These are phyloP conservation scores for Ceratoteleas bidentatus DNA, from an alignment of 1,140 invertebrate species.

Conservation along the genomic window DNA sequence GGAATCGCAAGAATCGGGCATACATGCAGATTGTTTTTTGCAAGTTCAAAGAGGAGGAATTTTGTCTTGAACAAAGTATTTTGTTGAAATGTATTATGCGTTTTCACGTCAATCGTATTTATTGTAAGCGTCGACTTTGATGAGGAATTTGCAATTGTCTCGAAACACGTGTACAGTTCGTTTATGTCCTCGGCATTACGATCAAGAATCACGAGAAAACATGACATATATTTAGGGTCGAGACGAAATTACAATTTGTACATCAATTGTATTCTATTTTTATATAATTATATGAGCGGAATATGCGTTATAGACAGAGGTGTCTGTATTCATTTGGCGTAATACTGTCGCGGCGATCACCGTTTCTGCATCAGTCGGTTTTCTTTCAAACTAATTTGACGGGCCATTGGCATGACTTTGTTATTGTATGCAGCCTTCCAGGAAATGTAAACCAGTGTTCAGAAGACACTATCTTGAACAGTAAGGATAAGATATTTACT, in stretches of 20 bases:
- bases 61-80: slow-evolving; percentile 18
- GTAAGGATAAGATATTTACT: slow-evolving; percentile 34
- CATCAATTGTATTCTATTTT: slow-evolving; percentile 62
- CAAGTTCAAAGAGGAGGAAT: slow-evolving; percentile 1
- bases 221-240: slow-evolving; percentile 50
- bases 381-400: slow-evolving; percentile 17
- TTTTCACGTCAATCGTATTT: slow-evolving; percentile 40
- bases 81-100: slow-evolving; percentile 42
- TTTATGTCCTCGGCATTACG: slow-evolving; percentile 4
- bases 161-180: slow-evolving; percentile 22
- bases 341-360: slow-evolving; percentile 5
- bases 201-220: slow-evolving; percentile 19
- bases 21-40: slow-evolving; percentile 2
- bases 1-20: neutral
- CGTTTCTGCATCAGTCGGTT: slow-evolving; percentile 17
- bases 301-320: slow-evolving; percentile 7
- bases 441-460: too few relatives aligned
- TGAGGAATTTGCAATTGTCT: slow-evolving; percentile 12
- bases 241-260: slow-evolving; percentile 54
- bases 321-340: slow-evolving; percentile 4
- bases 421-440: slow-evolving; percentile 40
- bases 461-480: too few relatives aligned
- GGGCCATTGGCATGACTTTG: slow-evolving; percentile 34
- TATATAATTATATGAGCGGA: slow-evolving; percentile 46
- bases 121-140: slow-evolving; percentile 30